phyloP scores from a whole-genome alignment of 2,113 vertebrate species.

The Mastomys natalensis region DNA sequence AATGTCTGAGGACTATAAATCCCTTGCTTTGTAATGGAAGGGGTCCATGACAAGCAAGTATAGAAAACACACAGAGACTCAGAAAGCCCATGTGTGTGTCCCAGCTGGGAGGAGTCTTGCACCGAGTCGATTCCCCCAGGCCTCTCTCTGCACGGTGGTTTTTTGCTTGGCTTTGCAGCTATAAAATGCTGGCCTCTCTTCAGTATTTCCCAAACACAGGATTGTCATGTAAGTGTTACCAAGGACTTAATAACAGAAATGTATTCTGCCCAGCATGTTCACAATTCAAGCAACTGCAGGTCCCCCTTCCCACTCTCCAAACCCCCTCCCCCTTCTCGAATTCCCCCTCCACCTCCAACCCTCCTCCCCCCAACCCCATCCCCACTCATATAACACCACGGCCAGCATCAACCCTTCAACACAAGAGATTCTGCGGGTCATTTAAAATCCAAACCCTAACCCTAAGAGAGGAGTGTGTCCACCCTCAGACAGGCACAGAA shows the following conservation, averaged over 20 bases:
- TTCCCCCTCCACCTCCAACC: not conserved
- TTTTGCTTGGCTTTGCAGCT: not conserved
- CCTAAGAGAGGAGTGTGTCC: not conserved
- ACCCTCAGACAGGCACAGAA: not conserved
- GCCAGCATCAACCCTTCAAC: not conserved
- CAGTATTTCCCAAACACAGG: rapidly evolving
- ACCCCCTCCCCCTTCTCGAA: too few relatives aligned
- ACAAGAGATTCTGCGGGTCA: not conserved
- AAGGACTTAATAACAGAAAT: not conserved
- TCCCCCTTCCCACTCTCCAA: too few relatives aligned
- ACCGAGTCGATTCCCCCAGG: rapidly evolving
- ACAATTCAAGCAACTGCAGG: not conserved
- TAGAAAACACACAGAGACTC: not conserved
- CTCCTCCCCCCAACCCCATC: rapidly evolving
- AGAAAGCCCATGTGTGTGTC: not conserved
- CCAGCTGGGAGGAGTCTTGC: not conserved
- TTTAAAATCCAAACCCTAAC: not conserved
- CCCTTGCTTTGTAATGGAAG: not conserved
- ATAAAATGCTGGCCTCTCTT: not conserved
- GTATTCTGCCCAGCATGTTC: not conserved
- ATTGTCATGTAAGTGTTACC: rapidly evolving
- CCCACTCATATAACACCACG: not conserved
- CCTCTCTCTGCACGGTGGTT: not conserved
- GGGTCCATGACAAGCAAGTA: not conserved
- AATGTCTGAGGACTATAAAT: not conserved